phyloP scores from a whole-genome alignment of 2,797 vertebrate genomes.

The Alca torda region DNA sequence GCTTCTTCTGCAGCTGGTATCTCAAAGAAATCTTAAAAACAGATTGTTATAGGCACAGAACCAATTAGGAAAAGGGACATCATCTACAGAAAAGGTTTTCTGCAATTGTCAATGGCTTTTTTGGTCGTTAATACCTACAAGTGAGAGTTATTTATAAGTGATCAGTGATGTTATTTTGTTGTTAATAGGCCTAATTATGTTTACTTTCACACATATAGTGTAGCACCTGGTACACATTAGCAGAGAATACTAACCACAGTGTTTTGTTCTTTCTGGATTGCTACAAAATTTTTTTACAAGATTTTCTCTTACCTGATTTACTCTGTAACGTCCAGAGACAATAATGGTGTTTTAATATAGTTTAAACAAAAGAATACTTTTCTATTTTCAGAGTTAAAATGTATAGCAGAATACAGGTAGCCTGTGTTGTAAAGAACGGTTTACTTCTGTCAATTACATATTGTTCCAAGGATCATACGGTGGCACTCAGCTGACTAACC shows the following conservation, averaged over 20 bases:
- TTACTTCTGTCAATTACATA: background rate
- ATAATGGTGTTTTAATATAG: background rate
- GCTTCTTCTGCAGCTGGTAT: constrained; percentile 3
- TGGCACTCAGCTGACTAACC: background rate
- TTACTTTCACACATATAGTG: background rate
- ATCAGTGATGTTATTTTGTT: background rate
- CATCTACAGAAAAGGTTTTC: background rate
- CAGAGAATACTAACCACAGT: background rate
- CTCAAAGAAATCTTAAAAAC: background rate
- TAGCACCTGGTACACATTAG: background rate
- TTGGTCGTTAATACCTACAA: background rate
- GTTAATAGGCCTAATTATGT: background rate
- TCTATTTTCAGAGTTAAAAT: background rate
- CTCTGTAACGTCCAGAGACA: background rate
- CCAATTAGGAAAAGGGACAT: background rate
- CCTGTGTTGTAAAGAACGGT: background rate
- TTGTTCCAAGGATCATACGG: background rate
- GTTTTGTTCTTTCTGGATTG: background rate
- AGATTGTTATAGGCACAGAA: background rate
- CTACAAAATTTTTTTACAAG: background rate
- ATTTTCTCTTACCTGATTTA: background rate
- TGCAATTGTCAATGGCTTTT: background rate
- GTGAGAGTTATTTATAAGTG: background rate
- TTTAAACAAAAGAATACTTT: background rate
- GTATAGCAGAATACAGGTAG: background rate